These are phyloP conservation scores for Eonycteris spelaea DNA, from an alignment of 2,113 vertebrate species.

Conservation along the genomic window DNA sequence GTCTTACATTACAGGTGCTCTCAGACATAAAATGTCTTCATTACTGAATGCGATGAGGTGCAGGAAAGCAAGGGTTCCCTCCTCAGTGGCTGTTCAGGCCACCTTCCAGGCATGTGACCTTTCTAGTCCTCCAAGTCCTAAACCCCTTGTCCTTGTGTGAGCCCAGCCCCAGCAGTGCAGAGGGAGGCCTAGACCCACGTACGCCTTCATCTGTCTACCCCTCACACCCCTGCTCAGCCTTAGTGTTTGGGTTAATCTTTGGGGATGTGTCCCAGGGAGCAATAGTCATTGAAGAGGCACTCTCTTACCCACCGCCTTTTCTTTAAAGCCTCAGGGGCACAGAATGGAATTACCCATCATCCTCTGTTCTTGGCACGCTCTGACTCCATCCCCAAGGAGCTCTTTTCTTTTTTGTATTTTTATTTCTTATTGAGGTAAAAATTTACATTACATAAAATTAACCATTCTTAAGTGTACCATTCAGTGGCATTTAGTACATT, in stretches of 20 bases:
- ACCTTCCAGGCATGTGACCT: neutral
- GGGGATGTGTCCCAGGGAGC: neutral
- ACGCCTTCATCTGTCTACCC: neutral
- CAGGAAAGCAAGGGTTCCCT: neutral
- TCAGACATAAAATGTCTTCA: constrained; percentile 68
- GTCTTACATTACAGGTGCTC: constrained; percentile 64
- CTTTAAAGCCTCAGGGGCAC: neutral
- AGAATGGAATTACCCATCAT: neutral
- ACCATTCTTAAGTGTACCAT: neutral
- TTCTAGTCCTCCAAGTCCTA: neutral
- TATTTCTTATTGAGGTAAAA: neutral
- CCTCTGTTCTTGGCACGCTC: neutral
- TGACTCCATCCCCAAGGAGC: neutral
- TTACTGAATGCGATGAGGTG: constrained; percentile 13
- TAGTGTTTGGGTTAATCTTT: neutral
- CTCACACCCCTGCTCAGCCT: neutral
- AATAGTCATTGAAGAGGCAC: neutral
- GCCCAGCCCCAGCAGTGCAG: neutral
- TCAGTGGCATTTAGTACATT: neutral
- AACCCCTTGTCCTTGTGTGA: neutral
- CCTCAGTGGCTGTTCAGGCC: neutral
- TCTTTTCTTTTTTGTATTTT: neutral
- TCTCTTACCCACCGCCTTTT: neutral
- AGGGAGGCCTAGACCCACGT: neutral
- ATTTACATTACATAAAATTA: constrained; percentile 5